Evolutionary conservation across 2,888 invertebrate genomes (phyloP), one percentile per base, ranked within the genome.

Genomic region (Archips crataeganus): DNA sequence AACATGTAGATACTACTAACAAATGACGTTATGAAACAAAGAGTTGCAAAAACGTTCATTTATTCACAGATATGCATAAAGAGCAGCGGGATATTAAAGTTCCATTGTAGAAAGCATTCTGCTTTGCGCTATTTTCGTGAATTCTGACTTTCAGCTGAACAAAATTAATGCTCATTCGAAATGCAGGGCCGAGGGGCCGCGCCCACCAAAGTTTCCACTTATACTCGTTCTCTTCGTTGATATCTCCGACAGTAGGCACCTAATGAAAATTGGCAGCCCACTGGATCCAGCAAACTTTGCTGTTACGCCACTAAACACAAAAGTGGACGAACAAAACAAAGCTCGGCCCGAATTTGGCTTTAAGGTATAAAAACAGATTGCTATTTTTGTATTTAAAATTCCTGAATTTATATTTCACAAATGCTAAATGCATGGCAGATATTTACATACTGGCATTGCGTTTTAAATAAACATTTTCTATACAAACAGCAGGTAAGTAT

Each of bases 241-340:
- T 84, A 85, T 85, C 85, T 86, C 85, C 80, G 85, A 84, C 85
- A 80, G 83, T 79, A 57, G 32, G 57, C 57, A 79, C 80, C 81
- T 93, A 93, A 94, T 94, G 92, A 92, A 91, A 91, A 94, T 92
- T 92, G 93, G 87, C 93, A 91, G 91, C 80, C 86, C 86, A 87
- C 83, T 89, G 88, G 87, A 87, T 90, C 87, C 89, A 86, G 86
- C 85, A 81, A 86, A 87, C 85, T 86, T 85, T 79, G 76, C 80
- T 79, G 75, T 79, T 80, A 66, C 15, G 36, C 42, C 61, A n/a
- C 60, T 59, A 39, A 64, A 32, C 57, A 63, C 60, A 62, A 74
- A 71, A 69, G 15, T 49, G 3, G 13, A 39, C 13, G 15, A 60
- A 49, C 6, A 34, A 9, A 34, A 32, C 61, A 61, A n/a, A 67